These are phyloP conservation scores for Todiramphus saurophagus DNA, from an alignment of 2,113 vertebrate species.

Conservation along the genomic window DNA sequence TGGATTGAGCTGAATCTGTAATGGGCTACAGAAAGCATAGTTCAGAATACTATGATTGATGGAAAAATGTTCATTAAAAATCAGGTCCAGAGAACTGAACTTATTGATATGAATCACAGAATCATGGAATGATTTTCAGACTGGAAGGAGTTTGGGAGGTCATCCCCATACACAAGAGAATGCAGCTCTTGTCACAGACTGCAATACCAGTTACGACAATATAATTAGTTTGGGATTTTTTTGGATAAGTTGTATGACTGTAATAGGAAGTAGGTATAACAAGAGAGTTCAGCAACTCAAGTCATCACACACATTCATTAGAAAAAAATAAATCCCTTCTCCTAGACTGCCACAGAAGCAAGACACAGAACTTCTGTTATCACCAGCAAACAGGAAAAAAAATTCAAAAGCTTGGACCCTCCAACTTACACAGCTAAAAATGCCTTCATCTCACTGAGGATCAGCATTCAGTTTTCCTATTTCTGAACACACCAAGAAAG, in stretches of 20 bases:
- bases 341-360: background rate
- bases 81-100: background rate
- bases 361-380: background rate
- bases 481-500: background rate
- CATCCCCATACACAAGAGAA: background rate
- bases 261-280: background rate
- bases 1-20: background rate
- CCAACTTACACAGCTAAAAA: background rate
- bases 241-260: background rate
- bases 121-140: background rate
- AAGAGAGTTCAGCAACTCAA: background rate
- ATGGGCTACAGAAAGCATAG: background rate
- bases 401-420: background rate
- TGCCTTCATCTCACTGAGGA: background rate
- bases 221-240: background rate
- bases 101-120: background rate
- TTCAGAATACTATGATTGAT: background rate
- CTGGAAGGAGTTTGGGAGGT: background rate
- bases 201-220: background rate
- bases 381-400: background rate
- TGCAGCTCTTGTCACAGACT: background rate
- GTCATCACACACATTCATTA: background rate
- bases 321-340: background rate
- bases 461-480: background rate
- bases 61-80: background rate